Evolutionary conservation across 37 sponge, comb jelly and placozoan species (phyloP).

Genomic region (Hexactinellida sp.): DNA sequence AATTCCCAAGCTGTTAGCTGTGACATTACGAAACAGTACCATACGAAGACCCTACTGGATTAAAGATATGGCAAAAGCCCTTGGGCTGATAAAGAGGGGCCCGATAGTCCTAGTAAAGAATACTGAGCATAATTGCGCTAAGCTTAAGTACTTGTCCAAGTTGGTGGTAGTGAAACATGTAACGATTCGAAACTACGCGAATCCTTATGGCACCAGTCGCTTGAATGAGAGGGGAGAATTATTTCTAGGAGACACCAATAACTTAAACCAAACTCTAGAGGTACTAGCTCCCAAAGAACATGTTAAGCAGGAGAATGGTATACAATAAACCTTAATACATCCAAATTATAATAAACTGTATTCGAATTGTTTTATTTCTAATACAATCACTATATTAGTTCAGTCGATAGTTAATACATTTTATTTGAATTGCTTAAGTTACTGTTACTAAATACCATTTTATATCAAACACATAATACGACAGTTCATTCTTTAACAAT

Average conservation of each 20-base stretch:
- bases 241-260: not conserved
- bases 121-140: not conserved
- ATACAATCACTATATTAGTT: too few species aligned
- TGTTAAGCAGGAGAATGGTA: not conserved
- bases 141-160: not conserved
- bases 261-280: not conserved
- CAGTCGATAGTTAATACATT: too few species aligned
- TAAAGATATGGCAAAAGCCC: not conserved
- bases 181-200: not conserved
- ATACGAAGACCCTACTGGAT: conserved; percentile 14
- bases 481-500: too few species aligned
- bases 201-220: not conserved
- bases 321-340: not conserved
- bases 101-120: not conserved
- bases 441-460: too few species aligned
- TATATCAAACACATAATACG: too few species aligned
- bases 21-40: not conserved
- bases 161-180: not conserved
- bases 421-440: too few species aligned
- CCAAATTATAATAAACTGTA: not conserved
- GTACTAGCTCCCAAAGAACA: not conserved
- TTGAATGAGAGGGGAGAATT: conserved; percentile 12
- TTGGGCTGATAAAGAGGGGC: not conserved
- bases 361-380: too few species aligned
- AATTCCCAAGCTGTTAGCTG: not conserved